Percentiles rank a stretch among this genome's conserved stretches.
Evolutionary conservation across 2,113 vertebrate species (phyloP).

Genomic region (Phocoena phocoena): DNA sequence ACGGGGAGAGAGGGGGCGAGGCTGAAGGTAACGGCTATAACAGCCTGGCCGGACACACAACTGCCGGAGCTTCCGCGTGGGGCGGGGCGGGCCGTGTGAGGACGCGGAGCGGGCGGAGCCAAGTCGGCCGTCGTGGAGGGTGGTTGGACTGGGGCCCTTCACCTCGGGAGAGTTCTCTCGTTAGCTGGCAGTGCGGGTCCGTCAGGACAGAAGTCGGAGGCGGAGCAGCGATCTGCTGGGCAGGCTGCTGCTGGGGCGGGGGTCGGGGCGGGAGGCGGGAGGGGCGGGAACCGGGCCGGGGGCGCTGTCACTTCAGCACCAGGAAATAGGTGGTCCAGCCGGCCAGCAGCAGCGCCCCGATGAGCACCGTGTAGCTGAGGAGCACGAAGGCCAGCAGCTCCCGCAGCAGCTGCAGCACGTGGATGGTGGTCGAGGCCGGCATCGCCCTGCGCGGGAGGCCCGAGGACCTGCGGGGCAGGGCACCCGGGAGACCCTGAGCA

Average conservation of each 20-base stretch:
- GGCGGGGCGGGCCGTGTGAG: neutral
- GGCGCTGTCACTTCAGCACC: constrained; percentile 89
- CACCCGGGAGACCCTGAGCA: neutral
- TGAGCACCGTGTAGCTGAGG: constrained; percentile 95
- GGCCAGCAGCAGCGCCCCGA: constrained; percentile 93
- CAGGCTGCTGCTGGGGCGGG: neutral
- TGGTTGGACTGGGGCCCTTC: fast-evolving
- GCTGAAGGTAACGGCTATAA: constrained; percentile 23
- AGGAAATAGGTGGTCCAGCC: constrained; percentile 97
- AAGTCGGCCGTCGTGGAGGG: neutral
- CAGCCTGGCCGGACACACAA: neutral
- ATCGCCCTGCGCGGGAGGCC: constrained; percentile 55
- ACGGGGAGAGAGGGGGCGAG: neutral
- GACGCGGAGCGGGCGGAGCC: neutral
- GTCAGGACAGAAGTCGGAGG: neutral
- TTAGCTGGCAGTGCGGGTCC: fast-evolving
- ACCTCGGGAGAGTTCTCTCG: neutral
- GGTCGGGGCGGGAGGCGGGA: neutral
- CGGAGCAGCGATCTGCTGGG: neutral
- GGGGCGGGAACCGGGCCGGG: neutral
- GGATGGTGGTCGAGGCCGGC: constrained; percentile 88
- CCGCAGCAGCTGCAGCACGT: constrained; percentile 92
- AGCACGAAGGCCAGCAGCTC: constrained; percentile 96
- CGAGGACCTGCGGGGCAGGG: neutral
- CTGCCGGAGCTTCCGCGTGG: neutral